phyloP scores from a whole-genome alignment of 2,797 vertebrate genomes.

The Enteromius viviparus region DNA sequence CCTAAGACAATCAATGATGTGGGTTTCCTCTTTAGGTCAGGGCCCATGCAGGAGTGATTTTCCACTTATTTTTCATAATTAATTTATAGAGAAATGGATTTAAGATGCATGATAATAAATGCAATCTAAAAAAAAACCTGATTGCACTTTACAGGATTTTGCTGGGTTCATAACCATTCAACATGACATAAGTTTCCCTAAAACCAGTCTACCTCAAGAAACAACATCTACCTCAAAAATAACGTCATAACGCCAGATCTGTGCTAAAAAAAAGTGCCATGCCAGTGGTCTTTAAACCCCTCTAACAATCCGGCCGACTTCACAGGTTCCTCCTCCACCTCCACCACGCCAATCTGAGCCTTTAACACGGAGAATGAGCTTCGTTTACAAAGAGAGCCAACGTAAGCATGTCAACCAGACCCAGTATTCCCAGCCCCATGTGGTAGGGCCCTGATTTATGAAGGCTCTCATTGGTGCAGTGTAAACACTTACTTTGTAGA shows the following conservation, averaged over 20 bases:
- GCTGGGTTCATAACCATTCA: not conserved
- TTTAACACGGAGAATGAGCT: slow-evolving; percentile 72
- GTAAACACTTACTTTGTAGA: slow-evolving; percentile 9
- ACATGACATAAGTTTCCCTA: not conserved
- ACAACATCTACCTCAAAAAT: slow-evolving; percentile 36
- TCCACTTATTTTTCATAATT: slow-evolving; percentile 45
- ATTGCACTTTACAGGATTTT: not conserved
- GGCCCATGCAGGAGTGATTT: slow-evolving; percentile 17
- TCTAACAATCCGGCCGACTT: slow-evolving; percentile 65
- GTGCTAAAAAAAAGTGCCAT: slow-evolving; percentile 59
- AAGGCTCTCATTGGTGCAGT: slow-evolving; percentile 35
- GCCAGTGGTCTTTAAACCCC: slow-evolving; percentile 32
- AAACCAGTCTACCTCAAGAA: slow-evolving; percentile 36
- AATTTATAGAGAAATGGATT: slow-evolving; percentile 33
- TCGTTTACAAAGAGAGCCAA: slow-evolving; percentile 85
- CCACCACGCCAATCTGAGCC: slow-evolving; percentile 78
- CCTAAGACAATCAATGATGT: slow-evolving; percentile 63
- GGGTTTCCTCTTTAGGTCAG: slow-evolving; percentile 56
- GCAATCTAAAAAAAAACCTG: not conserved
- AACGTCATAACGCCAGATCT: not conserved
- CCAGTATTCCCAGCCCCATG: slow-evolving; percentile 44
- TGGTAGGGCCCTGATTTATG: slow-evolving; percentile 40
- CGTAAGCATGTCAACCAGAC: slow-evolving; percentile 74
- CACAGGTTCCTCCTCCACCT: slow-evolving; percentile 79
- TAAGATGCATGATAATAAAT: not conserved